phyloP scores from a whole-genome alignment of 2,113 vertebrate species.

The Pelodiscus sinensis region DNA sequence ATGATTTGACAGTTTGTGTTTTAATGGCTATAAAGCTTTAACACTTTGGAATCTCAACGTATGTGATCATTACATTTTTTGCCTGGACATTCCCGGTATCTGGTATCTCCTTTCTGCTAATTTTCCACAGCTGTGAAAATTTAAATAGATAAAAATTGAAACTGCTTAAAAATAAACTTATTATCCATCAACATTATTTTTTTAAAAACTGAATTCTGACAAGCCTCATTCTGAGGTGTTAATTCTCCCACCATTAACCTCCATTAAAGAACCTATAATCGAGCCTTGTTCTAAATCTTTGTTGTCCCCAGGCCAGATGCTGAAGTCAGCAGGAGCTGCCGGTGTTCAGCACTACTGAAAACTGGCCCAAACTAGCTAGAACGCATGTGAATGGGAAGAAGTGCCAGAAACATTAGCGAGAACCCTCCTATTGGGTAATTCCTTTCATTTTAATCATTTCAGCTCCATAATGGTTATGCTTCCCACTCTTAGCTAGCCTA shows the following conservation, averaged over 20 bases:
- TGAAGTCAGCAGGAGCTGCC: conserved; percentile 62
- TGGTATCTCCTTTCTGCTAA: neutral
- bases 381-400: conserved; percentile 68
- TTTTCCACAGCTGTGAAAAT: neutral
- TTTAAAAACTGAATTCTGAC: neutral
- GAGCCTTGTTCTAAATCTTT: conserved; percentile 42
- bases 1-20: neutral
- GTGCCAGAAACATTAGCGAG: neutral
- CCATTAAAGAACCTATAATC: conserved; percentile 67
- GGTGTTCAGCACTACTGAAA: conserved; percentile 35
- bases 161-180: neutral
- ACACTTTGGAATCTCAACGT: neutral
- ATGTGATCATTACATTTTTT: neutral
- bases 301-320: conserved; percentile 51
- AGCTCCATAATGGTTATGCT: neutral
- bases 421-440: neutral
- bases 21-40: neutral
- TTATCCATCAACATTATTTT: neutral
- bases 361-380: conserved; percentile 24
- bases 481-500: conserved; percentile 1
- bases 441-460: neutral
- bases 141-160: neutral
- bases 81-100: neutral
- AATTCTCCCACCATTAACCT: conserved; percentile 63
- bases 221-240: conserved; percentile 53